Conservation (phyloP, 2,797 vertebrate genomes). For the Chloroceryle amazona region DNA sequence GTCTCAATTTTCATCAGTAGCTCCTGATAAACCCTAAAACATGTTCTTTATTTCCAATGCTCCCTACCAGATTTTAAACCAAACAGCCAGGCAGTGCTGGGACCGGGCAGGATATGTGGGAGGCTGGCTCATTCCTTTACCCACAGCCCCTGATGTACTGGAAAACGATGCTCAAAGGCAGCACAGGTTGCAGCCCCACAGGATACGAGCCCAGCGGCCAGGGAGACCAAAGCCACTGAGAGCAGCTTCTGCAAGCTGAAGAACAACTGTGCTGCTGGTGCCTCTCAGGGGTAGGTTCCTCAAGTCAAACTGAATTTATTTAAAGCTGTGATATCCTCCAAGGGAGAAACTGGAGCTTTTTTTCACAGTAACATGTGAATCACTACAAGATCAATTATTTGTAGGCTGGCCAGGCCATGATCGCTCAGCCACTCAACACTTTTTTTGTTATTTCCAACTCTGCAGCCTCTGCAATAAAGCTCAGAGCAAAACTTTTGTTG, state of each 20-base stretch:
- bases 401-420: background rate
- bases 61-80: background rate
- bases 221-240: background rate
- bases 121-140: background rate
- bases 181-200: rapidly evolving
- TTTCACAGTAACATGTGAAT: rapidly evolving
- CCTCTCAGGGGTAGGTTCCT: background rate
- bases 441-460: background rate
- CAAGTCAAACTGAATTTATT: background rate
- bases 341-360: background rate
- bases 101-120: background rate
- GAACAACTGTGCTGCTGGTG: background rate
- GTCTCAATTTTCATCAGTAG: background rate
- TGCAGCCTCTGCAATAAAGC: background rate
- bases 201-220: background rate
- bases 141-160: rapidly evolving
- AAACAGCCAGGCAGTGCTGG: background rate
- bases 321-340: background rate
- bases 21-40: background rate
- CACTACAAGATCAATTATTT: background rate
- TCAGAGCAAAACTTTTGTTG: background rate
- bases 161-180: background rate
- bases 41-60: rapidly evolving
- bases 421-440: rapidly evolving
- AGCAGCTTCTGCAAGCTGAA: background rate